Conservation (phyloP, 2,113 vertebrate genomes). For the Galbula dea region DNA sequence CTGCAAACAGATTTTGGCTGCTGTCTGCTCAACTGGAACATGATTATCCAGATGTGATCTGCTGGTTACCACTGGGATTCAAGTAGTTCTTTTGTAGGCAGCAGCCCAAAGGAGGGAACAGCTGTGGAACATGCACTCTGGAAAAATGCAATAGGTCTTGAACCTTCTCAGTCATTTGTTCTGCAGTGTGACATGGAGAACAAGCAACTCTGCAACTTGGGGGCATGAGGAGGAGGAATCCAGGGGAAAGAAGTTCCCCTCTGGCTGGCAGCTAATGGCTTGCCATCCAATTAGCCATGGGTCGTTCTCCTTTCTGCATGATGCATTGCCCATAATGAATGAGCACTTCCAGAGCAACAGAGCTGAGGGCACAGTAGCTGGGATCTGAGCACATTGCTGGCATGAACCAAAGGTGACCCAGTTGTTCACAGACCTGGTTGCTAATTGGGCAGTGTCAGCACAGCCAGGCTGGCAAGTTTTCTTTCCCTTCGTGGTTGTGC, state of each 20-base stretch:
- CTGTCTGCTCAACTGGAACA: background rate
- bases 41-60: constrained; percentile 59
- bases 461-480: background rate
- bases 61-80: constrained; percentile 33
- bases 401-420: constrained; percentile 41
- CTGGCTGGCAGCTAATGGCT: constrained; percentile 52
- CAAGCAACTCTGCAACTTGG: background rate
- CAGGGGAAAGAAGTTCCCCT: constrained; percentile 42
- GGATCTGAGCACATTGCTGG: background rate
- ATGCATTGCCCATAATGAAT: constrained; percentile 6
- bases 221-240: constrained; percentile 4
- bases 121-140: constrained; percentile 36
- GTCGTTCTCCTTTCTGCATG: constrained; percentile 6
- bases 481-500: background rate
- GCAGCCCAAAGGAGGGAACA: constrained; percentile 37
- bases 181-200: constrained; percentile 10
- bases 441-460: constrained; percentile 19
- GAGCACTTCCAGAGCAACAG: background rate
- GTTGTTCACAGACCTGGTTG: constrained; percentile 38
- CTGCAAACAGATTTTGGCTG: constrained; percentile 22
- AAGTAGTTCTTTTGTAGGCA: background rate
- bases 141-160: constrained; percentile 21
- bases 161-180: constrained; percentile 39
- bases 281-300: constrained; percentile 41
- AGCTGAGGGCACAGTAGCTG: background rate